Percentiles rank a stretch among this genome's conserved stretches.
These are phyloP conservation scores for Sturnira hondurensis DNA, from an alignment of 2,113 vertebrate species.

Conservation along the genomic window DNA sequence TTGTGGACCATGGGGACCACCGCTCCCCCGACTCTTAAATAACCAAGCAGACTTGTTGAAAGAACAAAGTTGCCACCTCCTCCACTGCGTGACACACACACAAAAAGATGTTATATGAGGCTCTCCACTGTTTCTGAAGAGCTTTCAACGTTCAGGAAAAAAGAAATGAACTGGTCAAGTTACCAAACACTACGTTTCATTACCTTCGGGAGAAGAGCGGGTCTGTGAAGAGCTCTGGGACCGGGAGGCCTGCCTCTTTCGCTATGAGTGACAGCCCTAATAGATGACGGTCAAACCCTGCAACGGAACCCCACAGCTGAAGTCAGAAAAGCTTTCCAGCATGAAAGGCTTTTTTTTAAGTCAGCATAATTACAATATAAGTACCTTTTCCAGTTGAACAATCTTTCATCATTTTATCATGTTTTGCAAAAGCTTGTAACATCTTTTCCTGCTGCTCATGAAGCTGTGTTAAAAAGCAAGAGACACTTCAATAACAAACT, in stretches of 20 bases:
- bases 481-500: slow-evolving; percentile 13
- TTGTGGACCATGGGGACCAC: slow-evolving; percentile 91
- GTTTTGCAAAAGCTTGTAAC: slow-evolving; percentile 88
- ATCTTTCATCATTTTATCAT: slow-evolving; percentile 93
- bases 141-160: background rate
- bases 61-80: slow-evolving; percentile 96
- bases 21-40: slow-evolving; percentile 85
- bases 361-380: background rate
- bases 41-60: slow-evolving; percentile 94
- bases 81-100: slow-evolving; percentile 84
- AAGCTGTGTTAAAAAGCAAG: slow-evolving; percentile 78
- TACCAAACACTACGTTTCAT: background rate
- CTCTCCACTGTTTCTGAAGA: background rate
- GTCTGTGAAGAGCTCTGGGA: slow-evolving; percentile 90
- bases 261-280: slow-evolving; percentile 91
- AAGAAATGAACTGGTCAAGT: background rate
- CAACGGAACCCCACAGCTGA: slow-evolving; percentile 58
- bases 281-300: slow-evolving; percentile 97
- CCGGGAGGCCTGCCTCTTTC: slow-evolving; percentile 87
- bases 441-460: slow-evolving; percentile 83
- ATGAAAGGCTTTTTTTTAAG: background rate
- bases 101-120: slow-evolving; percentile 1
- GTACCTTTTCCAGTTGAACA: slow-evolving; percentile 92
- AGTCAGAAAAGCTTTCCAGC: background rate
- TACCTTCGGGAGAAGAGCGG: slow-evolving; percentile 92